Percentiles rank a stretch among this genome's conserved stretches.
Evolutionary conservation across 2,888 invertebrate species (phyloP).

Genomic region (Neoaliturus tenellus): DNA sequence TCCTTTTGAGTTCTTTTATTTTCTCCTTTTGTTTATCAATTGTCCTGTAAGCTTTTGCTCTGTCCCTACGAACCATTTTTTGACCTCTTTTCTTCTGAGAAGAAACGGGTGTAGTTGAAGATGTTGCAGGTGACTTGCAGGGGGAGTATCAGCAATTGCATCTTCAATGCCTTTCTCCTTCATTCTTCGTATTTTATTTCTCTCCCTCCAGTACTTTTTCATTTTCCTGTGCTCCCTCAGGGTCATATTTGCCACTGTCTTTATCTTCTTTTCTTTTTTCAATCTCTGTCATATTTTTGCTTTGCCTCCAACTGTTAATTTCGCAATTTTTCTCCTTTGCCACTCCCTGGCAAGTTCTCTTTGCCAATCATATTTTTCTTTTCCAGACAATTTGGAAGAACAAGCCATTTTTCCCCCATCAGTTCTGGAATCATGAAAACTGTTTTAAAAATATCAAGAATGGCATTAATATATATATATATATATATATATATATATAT

Average conservation of each 20-base stretch:
- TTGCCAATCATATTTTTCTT: neutral
- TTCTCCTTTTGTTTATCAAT: neutral
- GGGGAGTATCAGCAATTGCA: neutral
- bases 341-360: conserved; percentile 21
- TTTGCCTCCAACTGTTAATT: neutral
- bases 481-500: no score
- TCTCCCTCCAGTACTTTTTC: conserved; percentile 1
- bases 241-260: neutral
- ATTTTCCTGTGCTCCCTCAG: neutral
- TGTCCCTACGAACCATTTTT: neutral
- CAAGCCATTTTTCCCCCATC: neutral
- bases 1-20: neutral
- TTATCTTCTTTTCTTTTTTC: neutral
- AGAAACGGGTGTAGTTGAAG: no score
- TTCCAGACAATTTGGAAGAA: neutral
- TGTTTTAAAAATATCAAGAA: no score
- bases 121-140: neutral
- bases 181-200: neutral
- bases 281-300: neutral
- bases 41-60: neutral
- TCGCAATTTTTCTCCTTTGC: neutral
- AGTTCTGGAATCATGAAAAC: no score
- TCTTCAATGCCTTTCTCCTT: neutral
- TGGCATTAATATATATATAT: no score
- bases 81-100: neutral